Base-by-base conservation (phyloP, 2,113 vertebrate genomes). In the Myrmecobius fasciatus region DNA sequence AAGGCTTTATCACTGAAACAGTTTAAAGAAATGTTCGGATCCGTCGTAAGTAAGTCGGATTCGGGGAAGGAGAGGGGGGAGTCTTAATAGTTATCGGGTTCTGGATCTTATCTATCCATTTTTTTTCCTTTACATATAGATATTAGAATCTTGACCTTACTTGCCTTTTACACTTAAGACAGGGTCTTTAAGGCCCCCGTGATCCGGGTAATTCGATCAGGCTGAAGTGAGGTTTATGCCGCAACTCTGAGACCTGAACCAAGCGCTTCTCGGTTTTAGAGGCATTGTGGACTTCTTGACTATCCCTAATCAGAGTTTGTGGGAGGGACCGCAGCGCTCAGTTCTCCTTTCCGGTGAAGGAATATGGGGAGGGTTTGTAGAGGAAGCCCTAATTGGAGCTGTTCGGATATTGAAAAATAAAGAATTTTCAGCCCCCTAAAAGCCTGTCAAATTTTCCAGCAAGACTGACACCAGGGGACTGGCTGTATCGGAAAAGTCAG, bases 381-480 rank as follows among this genome's bases (percentile, higher is more conserved):
- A 47, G 28, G 47, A 47, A 25, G 47, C 10, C 47, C 89, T 48
- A 31, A 90, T 10, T 1, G 22, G 60, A 96, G 89, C 28, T 49
- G 48, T 11, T 47, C 75, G 83, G 36, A 26, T 53, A 67, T 14
- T 52, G 93, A 94, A 2, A 43, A 90, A 54, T 47, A 52, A 88
- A 83, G 43, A 89, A 95, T 11, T 52, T 0, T 20, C 9, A 31
- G 93, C 8, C 56, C 46, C 43, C 36, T 1, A 31, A 88, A 75
- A 93, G 75, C 92, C 94, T 52, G 48, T n/a, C 94, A 97, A 97
- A 31, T 97, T 96, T 90, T 47, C 94, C 94, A 56, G 96, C 95
- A 95, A 95, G 97, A 89, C 60, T 53, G 93, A 75, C 46, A 83
- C 67, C 56, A 12, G 94, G 95, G 93, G 95, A 52, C 75, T 93